Evolutionary conservation across 2,888 invertebrate species (phyloP).

Genomic region (Platerodrilus igneus): DNA sequence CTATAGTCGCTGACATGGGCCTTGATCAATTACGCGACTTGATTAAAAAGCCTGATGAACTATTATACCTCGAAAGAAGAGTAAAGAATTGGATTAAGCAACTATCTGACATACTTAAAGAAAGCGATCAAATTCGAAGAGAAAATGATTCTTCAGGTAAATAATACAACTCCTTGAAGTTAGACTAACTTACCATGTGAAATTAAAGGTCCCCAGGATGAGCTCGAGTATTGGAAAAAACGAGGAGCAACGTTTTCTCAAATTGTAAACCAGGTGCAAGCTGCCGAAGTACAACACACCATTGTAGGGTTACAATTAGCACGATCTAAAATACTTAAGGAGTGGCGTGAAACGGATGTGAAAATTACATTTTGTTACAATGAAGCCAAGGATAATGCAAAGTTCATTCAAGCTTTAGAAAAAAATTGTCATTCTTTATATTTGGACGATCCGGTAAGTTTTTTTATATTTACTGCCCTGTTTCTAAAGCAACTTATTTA

Average conservation of each 20-base stretch:
- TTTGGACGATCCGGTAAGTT: conserved; percentile 77
- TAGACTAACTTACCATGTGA: background rate
- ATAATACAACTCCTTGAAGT: background rate
- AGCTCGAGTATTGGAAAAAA: conserved; percentile 94
- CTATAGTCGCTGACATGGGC: conserved; percentile 56
- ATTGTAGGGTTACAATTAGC: conserved; percentile 70
- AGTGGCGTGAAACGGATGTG: conserved; percentile 81
- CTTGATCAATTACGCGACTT: conserved; percentile 67
- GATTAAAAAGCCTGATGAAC: conserved; percentile 62
- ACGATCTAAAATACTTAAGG: conserved; percentile 71
- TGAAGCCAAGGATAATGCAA: conserved; percentile 93
- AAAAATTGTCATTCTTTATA: conserved; percentile 92
- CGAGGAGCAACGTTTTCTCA: conserved; percentile 90
- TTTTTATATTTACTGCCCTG: too few species aligned
- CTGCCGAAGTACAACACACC: conserved; percentile 72
- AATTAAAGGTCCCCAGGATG: conserved; percentile 82
- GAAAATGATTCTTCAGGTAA: conserved; percentile 78
- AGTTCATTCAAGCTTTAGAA: conserved; percentile 90
- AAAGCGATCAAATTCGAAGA: conserved; percentile 85
- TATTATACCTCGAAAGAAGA: conserved; percentile 64
- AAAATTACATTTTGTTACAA: conserved; percentile 93
- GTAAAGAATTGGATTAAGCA: conserved; percentile 76
- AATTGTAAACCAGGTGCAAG: conserved; percentile 69
- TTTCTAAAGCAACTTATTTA: conserved; percentile 28
- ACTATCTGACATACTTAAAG: conserved; percentile 78